phyloP scores from a whole-genome alignment of 2,888 invertebrate species.

The Ischnura elegans region DNA sequence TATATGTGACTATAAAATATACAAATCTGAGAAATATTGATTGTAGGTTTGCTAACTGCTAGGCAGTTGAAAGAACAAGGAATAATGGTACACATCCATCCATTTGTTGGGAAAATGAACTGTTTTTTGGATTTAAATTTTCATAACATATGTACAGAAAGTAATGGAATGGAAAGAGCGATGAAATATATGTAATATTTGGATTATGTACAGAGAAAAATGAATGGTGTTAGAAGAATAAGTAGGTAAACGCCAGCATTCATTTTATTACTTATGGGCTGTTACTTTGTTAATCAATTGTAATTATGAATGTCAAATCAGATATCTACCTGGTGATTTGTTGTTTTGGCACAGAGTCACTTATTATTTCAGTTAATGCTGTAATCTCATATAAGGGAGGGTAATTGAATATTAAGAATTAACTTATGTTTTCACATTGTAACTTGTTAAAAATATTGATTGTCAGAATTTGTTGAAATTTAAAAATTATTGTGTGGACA shows the following conservation, averaged over 20 bases:
- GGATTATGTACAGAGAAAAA: conserved; percentile 58
- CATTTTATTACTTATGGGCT: conserved; percentile 66
- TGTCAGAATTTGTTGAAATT: conserved; percentile 38
- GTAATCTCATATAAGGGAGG: conserved; percentile 61
- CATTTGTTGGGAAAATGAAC: conserved; percentile 66
- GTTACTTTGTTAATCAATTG: conserved; percentile 68
- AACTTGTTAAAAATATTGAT: conserved; percentile 41
- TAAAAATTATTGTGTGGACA: not conserved
- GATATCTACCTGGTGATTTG: conserved; percentile 67
- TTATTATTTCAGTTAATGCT: conserved; percentile 67
- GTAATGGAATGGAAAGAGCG: conserved; percentile 32
- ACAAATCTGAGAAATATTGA: conserved; percentile 69
- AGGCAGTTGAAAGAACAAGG: conserved; percentile 65
- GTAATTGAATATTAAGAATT: conserved; percentile 51
- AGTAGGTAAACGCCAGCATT: conserved; percentile 58
- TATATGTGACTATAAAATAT: conserved; percentile 69
- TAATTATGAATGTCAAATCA: conserved; percentile 69
- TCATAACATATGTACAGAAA: conserved; percentile 64
- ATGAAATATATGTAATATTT: conserved; percentile 55
- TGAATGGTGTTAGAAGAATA: conserved; percentile 60
- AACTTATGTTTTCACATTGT: conserved; percentile 32
- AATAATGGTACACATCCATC: conserved; percentile 66
- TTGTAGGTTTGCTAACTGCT: conserved; percentile 69
- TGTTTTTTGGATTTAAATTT: conserved; percentile 66
- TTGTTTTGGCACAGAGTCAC: conserved; percentile 63